Evolutionary conservation across 2,797 vertebrate species (phyloP).

Genomic region (Fistularia commersonii): DNA sequence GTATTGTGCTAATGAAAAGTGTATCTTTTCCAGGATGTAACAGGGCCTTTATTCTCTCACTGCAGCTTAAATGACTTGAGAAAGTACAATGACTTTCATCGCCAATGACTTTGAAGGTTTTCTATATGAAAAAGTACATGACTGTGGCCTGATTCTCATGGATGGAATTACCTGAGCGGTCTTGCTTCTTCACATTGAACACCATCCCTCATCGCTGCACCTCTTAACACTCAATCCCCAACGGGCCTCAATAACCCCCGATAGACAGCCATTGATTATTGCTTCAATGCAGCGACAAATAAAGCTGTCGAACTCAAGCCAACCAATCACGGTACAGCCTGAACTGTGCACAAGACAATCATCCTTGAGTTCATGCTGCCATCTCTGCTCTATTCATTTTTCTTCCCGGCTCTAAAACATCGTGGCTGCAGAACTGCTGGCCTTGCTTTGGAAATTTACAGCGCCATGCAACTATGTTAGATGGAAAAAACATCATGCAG

Average conservation of each 20-base stretch:
- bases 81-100: constrained; percentile 6
- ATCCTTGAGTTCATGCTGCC: constrained; percentile 58
- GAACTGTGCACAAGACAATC: constrained; percentile 29
- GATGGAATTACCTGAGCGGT: constrained; percentile 38
- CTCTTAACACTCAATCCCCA: constrained; percentile 1
- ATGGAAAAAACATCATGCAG: constrained; percentile 36
- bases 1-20: constrained; percentile 6
- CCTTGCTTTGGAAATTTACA: constrained; percentile 67
- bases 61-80: not conserved
- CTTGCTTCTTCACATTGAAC: constrained; percentile 24
- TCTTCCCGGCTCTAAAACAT: constrained; percentile 40
- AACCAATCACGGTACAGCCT: constrained; percentile 30
- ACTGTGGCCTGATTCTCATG: constrained; percentile 18
- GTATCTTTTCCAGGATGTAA: constrained; percentile 6
- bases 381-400: constrained; percentile 17
- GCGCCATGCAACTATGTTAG: constrained; percentile 60
- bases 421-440: constrained; percentile 39
- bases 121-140: constrained; percentile 7
- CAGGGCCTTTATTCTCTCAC: no score
- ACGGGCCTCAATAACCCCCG: constrained; percentile 12
- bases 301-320: constrained; percentile 13
- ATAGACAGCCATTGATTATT: constrained; percentile 43
- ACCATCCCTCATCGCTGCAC: constrained; percentile 16
- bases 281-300: constrained; percentile 30
- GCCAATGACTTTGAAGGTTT: constrained; percentile 25